These are phyloP conservation scores for Lasioglossum vierecki DNA, from an alignment of 2,888 invertebrate species.

Conservation along the genomic window DNA sequence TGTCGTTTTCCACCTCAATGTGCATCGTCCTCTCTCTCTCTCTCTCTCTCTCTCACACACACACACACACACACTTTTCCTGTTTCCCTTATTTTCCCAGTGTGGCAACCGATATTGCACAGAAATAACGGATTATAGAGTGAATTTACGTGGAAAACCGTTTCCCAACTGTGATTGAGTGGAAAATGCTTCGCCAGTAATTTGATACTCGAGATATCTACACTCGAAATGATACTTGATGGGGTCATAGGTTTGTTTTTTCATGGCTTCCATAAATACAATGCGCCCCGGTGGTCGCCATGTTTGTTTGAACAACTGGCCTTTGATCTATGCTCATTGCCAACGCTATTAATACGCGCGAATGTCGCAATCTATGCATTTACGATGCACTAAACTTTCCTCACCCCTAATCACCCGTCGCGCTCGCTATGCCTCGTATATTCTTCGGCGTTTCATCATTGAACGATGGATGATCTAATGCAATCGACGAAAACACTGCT, in stretches of 20 bases:
- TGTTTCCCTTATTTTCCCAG: not conserved
- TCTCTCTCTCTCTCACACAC: no score
- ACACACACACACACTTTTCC: not conserved
- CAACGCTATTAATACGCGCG: conserved; percentile 75
- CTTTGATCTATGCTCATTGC: conserved; percentile 70
- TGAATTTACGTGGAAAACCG: not conserved
- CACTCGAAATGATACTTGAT: conserved; percentile 53
- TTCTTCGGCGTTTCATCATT: not conserved
- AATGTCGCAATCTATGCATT: conserved; percentile 70
- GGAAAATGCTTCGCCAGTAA: conserved; percentile 38
- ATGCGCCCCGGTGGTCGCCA: conserved; percentile 40
- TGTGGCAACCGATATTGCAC: not conserved
- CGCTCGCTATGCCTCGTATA: not conserved
- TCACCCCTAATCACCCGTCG: conserved; percentile 68
- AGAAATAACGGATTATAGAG: not conserved
- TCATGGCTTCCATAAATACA: conserved; percentile 43
- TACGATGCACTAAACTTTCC: conserved; percentile 79
- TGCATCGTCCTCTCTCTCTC: not conserved
- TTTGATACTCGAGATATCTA: conserved; percentile 54
- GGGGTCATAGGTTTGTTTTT: conserved; percentile 65
- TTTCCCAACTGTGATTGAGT: not conserved
- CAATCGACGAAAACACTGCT: no score
- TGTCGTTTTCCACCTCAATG: conserved; percentile 2
- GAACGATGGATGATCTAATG: not conserved
- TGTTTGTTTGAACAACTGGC: conserved; percentile 74